A percentile compares a stretch with the other conserved stretches of the same genome.
Evolutionary conservation across 2,113 vertebrate genomes (phyloP).

Genomic region (Hippoglossus stenolepis): DNA sequence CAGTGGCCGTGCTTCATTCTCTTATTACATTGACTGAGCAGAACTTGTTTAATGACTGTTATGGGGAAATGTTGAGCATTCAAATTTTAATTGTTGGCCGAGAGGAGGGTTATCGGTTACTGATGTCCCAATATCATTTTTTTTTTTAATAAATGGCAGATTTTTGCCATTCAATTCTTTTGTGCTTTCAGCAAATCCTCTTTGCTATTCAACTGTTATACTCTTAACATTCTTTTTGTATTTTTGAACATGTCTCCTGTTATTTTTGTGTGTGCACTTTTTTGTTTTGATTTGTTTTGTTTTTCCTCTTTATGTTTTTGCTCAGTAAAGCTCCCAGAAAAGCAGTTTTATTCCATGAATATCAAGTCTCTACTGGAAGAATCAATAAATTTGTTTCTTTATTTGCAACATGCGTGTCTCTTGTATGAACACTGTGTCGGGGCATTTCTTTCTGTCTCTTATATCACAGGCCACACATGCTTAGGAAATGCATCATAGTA

Average conservation of each 20-base stretch:
- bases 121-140: conserved; percentile 54
- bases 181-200: conserved; percentile 72
- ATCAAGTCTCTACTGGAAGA: conserved; percentile 94
- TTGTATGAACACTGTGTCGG: conserved; percentile 39
- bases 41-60: conserved; percentile 63
- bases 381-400: conserved; percentile 95
- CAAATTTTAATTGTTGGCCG: conserved; percentile 59
- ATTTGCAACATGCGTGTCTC: conserved; percentile 83
- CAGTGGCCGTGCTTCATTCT: conserved; percentile 47
- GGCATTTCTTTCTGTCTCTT: background rate
- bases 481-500: too few relatives aligned
- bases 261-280: conserved; percentile 89
- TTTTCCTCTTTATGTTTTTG: conserved; percentile 69
- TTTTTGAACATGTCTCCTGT: conserved; percentile 85
- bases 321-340: conserved; percentile 87
- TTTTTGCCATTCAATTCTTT: conserved; percentile 67
- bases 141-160: conserved; percentile 64
- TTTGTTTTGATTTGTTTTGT: conserved; percentile 46
- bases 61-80: conserved; percentile 69
- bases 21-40: conserved; percentile 63
- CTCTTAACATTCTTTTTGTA: conserved; percentile 81
- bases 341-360: conserved; percentile 95
- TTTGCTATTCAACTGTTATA: conserved; percentile 77
- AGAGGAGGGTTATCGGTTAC: conserved; percentile 53
- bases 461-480: too few relatives aligned